Percentiles rank a stretch among this genome's conserved stretches.
Evolutionary conservation across 2,113 vertebrate genomes (phyloP).

Genomic region (Stegostoma tigrinum): DNA sequence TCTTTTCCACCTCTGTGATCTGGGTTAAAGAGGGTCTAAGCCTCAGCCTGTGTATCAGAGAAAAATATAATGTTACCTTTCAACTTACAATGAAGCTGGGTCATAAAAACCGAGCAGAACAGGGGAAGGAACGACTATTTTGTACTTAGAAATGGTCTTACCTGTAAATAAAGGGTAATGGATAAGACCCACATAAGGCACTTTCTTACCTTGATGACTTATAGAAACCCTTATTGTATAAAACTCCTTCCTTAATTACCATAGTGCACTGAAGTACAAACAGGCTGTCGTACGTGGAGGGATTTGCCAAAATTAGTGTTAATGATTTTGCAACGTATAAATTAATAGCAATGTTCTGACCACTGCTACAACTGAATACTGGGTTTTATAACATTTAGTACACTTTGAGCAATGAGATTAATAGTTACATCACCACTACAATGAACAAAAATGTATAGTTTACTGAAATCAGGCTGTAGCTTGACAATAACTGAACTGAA

Average conservation of each 20-base stretch:
- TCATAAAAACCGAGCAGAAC: background rate
- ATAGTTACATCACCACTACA: background rate
- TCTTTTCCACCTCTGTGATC: background rate
- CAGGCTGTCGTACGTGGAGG: background rate
- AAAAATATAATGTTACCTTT: conserved; percentile 32
- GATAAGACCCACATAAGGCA: background rate
- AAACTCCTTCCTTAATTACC: background rate
- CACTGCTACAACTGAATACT: background rate
- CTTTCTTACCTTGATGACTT: background rate
- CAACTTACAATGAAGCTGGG: background rate
- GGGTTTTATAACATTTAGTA: background rate
- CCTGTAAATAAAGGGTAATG: background rate
- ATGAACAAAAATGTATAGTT: background rate
- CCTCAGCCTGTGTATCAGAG: background rate
- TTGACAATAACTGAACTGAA: background rate
- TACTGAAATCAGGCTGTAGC: background rate
- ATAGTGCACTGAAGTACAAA: background rate
- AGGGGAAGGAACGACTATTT: background rate
- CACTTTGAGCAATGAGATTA: background rate
- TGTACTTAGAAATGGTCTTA: background rate
- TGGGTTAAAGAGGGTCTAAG: conserved; percentile 24
- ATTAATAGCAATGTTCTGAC: background rate
- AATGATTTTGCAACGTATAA: background rate
- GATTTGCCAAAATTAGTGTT: background rate
- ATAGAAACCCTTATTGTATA: background rate